Conservation (phyloP, 2,888 invertebrate genomes). For the Zeuzera pyrina region DNA sequence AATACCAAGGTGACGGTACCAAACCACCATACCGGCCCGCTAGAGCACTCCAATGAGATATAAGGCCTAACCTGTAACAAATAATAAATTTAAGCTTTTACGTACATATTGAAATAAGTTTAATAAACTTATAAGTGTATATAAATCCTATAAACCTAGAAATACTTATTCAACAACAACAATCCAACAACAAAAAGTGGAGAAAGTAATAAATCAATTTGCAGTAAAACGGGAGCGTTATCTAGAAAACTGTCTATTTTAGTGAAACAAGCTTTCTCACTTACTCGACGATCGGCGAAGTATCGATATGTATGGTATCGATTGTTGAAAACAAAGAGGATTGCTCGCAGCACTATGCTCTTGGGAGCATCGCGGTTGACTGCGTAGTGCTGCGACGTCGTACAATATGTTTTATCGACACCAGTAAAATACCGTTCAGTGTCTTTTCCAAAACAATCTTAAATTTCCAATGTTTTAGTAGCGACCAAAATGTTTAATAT, state of each 20-base stretch:
- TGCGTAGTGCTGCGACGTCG: conserved; percentile 1
- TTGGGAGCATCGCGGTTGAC: conserved; percentile 25
- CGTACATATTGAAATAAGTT: not conserved
- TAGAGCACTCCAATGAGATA: conserved; percentile 86
- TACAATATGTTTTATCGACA: not conserved
- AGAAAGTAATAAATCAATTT: conserved; percentile 21
- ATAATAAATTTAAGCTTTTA: not conserved
- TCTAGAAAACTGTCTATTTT: conserved; percentile 16
- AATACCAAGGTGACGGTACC: conserved; percentile 82
- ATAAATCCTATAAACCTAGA: not conserved
- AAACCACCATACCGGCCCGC: conserved; percentile 82
- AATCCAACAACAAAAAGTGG: not conserved
- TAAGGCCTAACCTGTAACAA: conserved; percentile 81
- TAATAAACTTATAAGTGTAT: not conserved
- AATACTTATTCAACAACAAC: not conserved
- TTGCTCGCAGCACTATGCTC: conserved; percentile 41
- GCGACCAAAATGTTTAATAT: too few species aligned
- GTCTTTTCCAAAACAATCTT: too few species aligned
- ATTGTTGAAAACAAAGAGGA: conserved; percentile 48
- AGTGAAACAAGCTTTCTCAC: conserved; percentile 49
- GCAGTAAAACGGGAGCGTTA: conserved; percentile 10
- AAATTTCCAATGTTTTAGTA: too few species aligned
- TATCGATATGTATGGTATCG: conserved; percentile 50
- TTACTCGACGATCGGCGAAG: conserved; percentile 43
- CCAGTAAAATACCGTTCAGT: not conserved